Conservation (phyloP, 2,113 vertebrate genomes). For the Sprattus sprattus region DNA sequence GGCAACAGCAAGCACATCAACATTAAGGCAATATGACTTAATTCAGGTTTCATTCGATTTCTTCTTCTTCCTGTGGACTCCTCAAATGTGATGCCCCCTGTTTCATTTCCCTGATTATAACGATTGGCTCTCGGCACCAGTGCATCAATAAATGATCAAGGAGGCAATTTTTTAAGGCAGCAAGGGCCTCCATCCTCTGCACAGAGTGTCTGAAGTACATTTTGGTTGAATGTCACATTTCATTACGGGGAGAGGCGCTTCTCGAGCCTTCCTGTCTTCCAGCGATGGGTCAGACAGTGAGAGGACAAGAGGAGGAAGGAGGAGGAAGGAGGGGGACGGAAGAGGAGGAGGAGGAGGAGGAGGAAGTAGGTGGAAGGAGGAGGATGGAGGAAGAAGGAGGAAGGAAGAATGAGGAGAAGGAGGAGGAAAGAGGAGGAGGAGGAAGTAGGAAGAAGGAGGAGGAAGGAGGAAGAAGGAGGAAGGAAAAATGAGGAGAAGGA, state of each 20-base stretch:
- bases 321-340: neutral
- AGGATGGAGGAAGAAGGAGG: no score
- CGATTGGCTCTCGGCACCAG: neutral
- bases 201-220: neutral
- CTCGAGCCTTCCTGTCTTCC: neutral
- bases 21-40: neutral
- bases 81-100: neutral
- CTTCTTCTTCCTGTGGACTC: neutral
- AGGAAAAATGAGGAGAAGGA: no score
- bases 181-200: neutral
- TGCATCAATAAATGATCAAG: slow-evolving; percentile 2
- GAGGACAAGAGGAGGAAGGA: neutral
- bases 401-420: no score
- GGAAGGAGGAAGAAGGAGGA: neutral
- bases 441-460: neutral
- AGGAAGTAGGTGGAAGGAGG: neutral
- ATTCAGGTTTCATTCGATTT: neutral
- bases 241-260: neutral
- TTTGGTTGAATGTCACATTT: neutral
- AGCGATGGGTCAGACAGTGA: neutral
- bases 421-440: neutral
- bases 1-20: neutral
- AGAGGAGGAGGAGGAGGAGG: neutral
- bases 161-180: neutral
- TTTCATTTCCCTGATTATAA: neutral